Conservation (phyloP, 2,113 vertebrate genomes). For the Nothobranchius furzeri region DNA sequence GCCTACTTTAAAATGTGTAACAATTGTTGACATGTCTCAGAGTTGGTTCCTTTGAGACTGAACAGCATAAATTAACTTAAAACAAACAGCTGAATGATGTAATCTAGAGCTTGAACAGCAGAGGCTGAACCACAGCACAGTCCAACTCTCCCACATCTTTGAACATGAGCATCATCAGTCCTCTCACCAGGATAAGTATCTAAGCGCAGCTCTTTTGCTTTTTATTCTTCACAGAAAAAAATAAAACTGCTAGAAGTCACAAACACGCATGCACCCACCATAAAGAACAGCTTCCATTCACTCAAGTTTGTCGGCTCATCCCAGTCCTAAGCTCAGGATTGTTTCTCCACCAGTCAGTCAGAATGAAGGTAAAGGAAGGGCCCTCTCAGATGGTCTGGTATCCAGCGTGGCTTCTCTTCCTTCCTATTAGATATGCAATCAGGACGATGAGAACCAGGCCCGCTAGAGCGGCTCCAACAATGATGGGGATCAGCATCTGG, state of each 20-base stretch:
- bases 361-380: conserved; percentile 10
- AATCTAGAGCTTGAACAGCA: not conserved
- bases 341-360: conserved; percentile 16
- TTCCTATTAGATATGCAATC: conserved; percentile 94
- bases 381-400: conserved; percentile 93
- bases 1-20: too few species aligned
- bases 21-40: too few species aligned
- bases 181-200: conserved; percentile 9
- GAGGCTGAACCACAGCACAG: conserved; percentile 11
- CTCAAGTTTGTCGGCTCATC: conserved; percentile 17
- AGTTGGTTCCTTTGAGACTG: not conserved
- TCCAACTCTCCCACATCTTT: conserved; percentile 3
- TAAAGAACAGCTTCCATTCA: conserved; percentile 18
- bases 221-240: conserved; percentile 32
- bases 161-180: too few species aligned
- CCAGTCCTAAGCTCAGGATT: conserved; percentile 6
- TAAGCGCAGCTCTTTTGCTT: conserved; percentile 28
- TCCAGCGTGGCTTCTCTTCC: conserved; percentile 95
- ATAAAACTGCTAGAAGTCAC: conserved; percentile 23
- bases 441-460: conserved; percentile 95
- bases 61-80: not conserved
- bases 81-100: too few species aligned
- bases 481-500: conserved; percentile 95
- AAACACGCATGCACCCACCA: conserved; percentile 13
- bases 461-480: conserved; percentile 93